These are phyloP conservation scores for Gymnogyps californianus DNA, from an alignment of 2,113 vertebrate species.

Conservation along the genomic window DNA sequence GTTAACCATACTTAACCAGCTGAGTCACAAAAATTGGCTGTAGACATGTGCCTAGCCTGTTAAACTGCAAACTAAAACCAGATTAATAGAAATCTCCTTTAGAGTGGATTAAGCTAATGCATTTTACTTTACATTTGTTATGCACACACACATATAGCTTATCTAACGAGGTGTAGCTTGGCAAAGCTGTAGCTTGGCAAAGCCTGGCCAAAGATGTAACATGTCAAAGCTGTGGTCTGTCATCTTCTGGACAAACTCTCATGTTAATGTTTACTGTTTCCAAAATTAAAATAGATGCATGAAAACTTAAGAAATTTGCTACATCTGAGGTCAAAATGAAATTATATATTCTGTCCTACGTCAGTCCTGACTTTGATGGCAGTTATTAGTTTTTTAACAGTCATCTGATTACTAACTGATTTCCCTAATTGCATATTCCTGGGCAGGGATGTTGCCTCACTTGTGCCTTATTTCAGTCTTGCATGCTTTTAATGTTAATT, in stretches of 20 bases:
- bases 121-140: background rate
- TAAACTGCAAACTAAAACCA: background rate
- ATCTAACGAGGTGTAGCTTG: background rate
- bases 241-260: background rate
- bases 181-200: background rate
- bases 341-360: background rate
- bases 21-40: background rate
- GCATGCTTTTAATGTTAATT: background rate
- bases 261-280: background rate
- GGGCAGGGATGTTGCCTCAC: background rate
- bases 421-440: background rate
- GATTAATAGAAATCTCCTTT: background rate
- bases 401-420: background rate
- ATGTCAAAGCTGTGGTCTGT: background rate
- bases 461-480: background rate
- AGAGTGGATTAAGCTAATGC: background rate
- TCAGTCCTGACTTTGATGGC: background rate
- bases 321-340: background rate
- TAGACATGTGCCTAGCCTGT: background rate
- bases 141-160: background rate
- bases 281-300: background rate
- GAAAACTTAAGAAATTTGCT: background rate
- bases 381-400: background rate
- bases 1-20: background rate
- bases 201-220: too few species aligned